Base-by-base conservation (phyloP, 2,113 vertebrate species). In the Anhinga anhinga region DNA sequence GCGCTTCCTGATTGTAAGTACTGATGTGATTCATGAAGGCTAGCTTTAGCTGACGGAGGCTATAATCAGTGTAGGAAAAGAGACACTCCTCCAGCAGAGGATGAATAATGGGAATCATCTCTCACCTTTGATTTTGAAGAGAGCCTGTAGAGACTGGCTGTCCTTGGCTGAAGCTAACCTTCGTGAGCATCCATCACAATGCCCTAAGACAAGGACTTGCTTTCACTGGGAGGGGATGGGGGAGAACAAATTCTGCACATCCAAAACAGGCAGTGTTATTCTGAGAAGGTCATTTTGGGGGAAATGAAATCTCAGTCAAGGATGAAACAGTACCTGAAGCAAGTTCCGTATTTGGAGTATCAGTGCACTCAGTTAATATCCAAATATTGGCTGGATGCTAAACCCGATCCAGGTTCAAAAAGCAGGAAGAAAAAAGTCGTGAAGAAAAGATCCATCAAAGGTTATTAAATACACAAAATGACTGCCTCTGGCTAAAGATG, bases 51-150 rank as follows among this genome's bases (percentile, higher is more conserved):
- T 87, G 73, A 65, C 36, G 32, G 70, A 84, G 53, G 81, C 74
- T 94, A 23, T 61, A 85, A 96, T 90, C 84, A 70, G 44, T 16
- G 49, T 21, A n/a, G 78, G 42, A 34, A 89, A 89, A 82, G 87
- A 94, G 65, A 87, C 21, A 27, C 61, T 91, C 47, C 78, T 90
- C 50, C 56, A 38, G 65, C 9, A 1, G 47, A 69, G 44, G 78
- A 79, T 82, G 92, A 79, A 55, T 85, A 94, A 49, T 26, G n/a
- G 84, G 73, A 85, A 82, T 91, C 61, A 85, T 86, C 82, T 85
- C 91, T 93, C 82, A 94, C 87, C 84, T 95, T 65, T 79, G 91
- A 79, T 91, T 96, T 74, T 69, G 82, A 94, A 90, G 82, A 80
- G 56, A 47, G 18, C 69, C 78, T 65, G 22, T 6, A 55, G 66